A percentile compares a stretch with the other conserved stretches of the same genome.
Evolutionary conservation across 2,888 invertebrate genomes (phyloP).

Genomic region (Athalia cordata): DNA sequence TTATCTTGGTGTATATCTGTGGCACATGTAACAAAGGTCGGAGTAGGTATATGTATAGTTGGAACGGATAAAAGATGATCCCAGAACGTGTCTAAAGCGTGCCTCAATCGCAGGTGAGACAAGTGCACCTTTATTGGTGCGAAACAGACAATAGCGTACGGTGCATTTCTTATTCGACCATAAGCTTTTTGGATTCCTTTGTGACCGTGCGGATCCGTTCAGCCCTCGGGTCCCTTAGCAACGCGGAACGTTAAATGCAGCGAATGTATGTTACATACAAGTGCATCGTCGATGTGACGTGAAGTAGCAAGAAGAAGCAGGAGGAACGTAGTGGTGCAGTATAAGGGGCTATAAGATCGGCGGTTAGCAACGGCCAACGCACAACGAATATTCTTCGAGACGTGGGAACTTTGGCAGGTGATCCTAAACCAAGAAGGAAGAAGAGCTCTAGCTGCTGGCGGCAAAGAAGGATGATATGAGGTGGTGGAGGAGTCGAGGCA

Average conservation of each 20-base stretch:
- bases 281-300: slow-evolving; percentile 39
- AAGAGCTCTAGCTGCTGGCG: not conserved
- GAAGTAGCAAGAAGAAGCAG: not conserved
- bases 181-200: too few species aligned
- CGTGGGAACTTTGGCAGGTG: slow-evolving; percentile 44
- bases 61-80: slow-evolving; percentile 11
- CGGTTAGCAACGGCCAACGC: slow-evolving; percentile 39
- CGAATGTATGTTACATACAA: slow-evolving; percentile 7
- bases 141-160: not conserved
- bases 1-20: not conserved
- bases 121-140: slow-evolving; percentile 27
- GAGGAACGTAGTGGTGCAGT: not conserved
- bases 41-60: not conserved
- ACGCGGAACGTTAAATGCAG: not conserved
- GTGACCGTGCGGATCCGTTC: too few species aligned
- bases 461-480: not conserved
- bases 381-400: slow-evolving; percentile 36
- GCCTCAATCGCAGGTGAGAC: slow-evolving; percentile 27
- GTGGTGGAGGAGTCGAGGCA: too few species aligned
- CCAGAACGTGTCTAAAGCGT: slow-evolving; percentile 39
- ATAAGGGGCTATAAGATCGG: slow-evolving; percentile 28
- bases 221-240: too few species aligned
- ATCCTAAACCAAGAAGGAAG: slow-evolving; percentile 40
- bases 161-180: not conserved
- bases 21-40: not conserved